Conservation (phyloP, 2,888 invertebrate species). For the Noctuana brunneofusca region DNA sequence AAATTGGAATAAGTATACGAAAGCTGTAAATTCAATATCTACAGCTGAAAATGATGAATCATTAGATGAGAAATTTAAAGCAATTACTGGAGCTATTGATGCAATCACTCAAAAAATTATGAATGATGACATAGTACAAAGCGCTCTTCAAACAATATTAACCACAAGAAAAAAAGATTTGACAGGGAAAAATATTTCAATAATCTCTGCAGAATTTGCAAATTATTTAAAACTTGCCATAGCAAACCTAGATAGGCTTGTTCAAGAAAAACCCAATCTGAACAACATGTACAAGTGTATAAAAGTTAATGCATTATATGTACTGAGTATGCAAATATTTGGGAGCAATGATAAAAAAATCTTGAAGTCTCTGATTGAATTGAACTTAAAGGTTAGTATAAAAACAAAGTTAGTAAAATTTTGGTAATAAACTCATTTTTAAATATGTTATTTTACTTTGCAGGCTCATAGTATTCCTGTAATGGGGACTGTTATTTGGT, state of each 20-base stretch:
- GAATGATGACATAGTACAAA: constrained; percentile 87
- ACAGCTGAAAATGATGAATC: constrained; percentile 84
- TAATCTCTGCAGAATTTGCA: constrained; percentile 84
- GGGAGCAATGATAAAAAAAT: constrained; percentile 90
- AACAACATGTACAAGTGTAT: constrained; percentile 83
- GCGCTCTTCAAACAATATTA: constrained; percentile 70
- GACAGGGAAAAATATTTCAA: constrained; percentile 70
- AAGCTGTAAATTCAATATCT: constrained; percentile 87
- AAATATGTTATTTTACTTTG: constrained; percentile 43
- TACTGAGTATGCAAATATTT: constrained; percentile 87
- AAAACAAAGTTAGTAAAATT: background rate
- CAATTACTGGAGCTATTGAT: constrained; percentile 87
- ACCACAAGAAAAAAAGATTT: constrained; percentile 67
- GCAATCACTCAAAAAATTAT: constrained; percentile 87
- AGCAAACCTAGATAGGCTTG: constrained; percentile 83
- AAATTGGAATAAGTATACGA: constrained; percentile 91
- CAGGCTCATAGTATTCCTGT: constrained; percentile 91
- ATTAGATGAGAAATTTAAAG: constrained; percentile 84
- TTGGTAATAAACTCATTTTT: background rate
- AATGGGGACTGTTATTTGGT: constrained; percentile 92
- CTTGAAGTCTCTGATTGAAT: constrained; percentile 87
- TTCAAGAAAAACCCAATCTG: constrained; percentile 77
- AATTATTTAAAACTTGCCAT: constrained; percentile 85
- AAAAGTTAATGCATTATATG: constrained; percentile 86
- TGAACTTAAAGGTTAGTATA: constrained; percentile 86